These are phyloP conservation scores for Corbicula japonica DNA, from an alignment of 2,888 invertebrate genomes.

Conservation along the genomic window DNA sequence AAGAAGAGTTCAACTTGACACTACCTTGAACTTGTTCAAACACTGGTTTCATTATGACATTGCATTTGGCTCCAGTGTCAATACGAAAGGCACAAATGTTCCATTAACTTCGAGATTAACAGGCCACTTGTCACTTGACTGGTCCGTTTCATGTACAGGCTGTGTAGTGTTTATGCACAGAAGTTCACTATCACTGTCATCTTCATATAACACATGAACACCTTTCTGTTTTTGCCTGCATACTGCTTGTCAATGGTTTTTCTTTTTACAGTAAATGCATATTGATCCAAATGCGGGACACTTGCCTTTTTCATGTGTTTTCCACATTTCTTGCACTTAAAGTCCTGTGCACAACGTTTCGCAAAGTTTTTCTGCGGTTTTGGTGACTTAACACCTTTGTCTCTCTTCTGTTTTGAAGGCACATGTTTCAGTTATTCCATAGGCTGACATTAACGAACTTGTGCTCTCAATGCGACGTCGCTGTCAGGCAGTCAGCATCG, in stretches of 20 bases:
- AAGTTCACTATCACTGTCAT: constrained; percentile 4
- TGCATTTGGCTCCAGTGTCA: constrained; percentile 53
- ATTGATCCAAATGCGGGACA: constrained; percentile 29
- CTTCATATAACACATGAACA: constrained; percentile 1
- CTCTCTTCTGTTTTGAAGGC: no score
- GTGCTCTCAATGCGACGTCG: no score
- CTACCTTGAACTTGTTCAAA: constrained; percentile 16
- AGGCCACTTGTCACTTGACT: constrained; percentile 29
- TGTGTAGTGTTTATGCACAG: not conserved
- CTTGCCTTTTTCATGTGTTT: constrained; percentile 9
- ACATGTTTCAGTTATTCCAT: no score
- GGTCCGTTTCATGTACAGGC: not conserved
- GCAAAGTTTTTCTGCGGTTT: no score
- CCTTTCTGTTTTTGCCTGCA: no score
- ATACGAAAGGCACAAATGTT: constrained; percentile 28
- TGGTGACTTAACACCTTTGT: no score
- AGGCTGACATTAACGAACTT: no score
- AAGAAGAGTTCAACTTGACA: constrained; percentile 15
- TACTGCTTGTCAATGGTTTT: constrained; percentile 37
- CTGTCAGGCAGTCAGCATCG: no score
- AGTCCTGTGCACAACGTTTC: no score
- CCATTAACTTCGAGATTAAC: constrained; percentile 18
- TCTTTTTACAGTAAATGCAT: constrained; percentile 35
- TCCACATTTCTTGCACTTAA: no score
- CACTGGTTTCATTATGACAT: constrained; percentile 25